Evolutionary conservation across 2,888 invertebrate species (phyloP).

Genomic region (Ryuthela nishihirai): DNA sequence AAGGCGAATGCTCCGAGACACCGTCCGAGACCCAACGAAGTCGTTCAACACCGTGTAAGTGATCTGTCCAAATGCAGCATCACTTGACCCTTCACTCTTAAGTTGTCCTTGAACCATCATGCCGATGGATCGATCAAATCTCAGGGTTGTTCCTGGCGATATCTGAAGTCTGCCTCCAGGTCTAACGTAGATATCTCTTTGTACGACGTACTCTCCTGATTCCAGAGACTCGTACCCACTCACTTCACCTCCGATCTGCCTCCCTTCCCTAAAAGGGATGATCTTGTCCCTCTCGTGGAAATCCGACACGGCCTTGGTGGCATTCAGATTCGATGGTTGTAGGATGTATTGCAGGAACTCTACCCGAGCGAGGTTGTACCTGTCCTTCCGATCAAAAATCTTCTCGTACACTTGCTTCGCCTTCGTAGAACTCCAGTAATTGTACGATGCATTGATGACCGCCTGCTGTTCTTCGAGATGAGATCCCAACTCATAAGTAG

Average conservation of each 20-base stretch:
- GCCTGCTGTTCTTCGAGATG: slow-evolving; percentile 92
- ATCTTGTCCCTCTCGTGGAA: slow-evolving; percentile 41
- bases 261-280: slow-evolving; percentile 35
- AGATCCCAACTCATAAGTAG: slow-evolving; percentile 90
- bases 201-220: slow-evolving; percentile 79
- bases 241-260: slow-evolving; percentile 80
- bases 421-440: slow-evolving; percentile 71
- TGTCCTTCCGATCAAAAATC: slow-evolving; percentile 67
- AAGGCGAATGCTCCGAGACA: slow-evolving; percentile 63
- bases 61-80: slow-evolving; percentile 6
- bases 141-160: slow-evolving; percentile 78
- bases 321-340: slow-evolving; percentile 83
- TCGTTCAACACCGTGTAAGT: slow-evolving; percentile 16
- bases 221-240: slow-evolving; percentile 66
- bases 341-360: slow-evolving; percentile 84
- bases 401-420: slow-evolving; percentile 49
- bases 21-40: not conserved
- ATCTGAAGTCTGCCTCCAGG: slow-evolving; percentile 88
- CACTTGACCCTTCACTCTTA: slow-evolving; percentile 54
- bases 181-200: slow-evolving; percentile 87
- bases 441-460: slow-evolving; percentile 86
- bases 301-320: slow-evolving; percentile 49
- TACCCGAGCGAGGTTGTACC: slow-evolving; percentile 92
- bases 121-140: slow-evolving; percentile 78
- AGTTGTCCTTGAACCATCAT: slow-evolving; percentile 94